phyloP scores from a whole-genome alignment of 2,888 invertebrate species.

The Argyresthia albistria region DNA sequence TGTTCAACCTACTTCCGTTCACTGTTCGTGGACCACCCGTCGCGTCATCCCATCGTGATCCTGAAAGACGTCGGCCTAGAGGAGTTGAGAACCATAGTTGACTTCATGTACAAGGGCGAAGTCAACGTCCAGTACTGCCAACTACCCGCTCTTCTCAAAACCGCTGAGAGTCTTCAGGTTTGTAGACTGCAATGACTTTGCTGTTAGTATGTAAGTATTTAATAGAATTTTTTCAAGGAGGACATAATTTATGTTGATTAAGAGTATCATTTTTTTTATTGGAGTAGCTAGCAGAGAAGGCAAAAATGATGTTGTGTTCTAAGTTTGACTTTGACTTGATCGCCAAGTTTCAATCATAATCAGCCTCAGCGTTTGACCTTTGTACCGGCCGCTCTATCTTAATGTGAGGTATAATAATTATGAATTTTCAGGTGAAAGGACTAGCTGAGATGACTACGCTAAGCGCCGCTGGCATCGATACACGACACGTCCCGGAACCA shows the following conservation, averaged over 20 bases:
- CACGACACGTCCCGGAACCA: slow-evolving; percentile 59
- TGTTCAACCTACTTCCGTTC: slow-evolving; percentile 96
- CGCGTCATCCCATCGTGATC: slow-evolving; percentile 94
- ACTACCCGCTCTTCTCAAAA: slow-evolving; percentile 90
- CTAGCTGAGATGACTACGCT: slow-evolving; percentile 93
- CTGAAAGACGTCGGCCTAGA: slow-evolving; percentile 94
- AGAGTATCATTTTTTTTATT: too few relatives aligned
- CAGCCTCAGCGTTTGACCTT: background rate
- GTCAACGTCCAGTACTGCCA: slow-evolving; percentile 96
- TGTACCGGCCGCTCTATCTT: too few relatives aligned
- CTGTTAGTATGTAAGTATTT: too few relatives aligned
- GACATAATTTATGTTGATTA: too few relatives aligned
- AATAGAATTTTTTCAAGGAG: too few relatives aligned
- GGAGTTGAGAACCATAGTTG: slow-evolving; percentile 91
- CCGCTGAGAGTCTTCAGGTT: slow-evolving; percentile 92
- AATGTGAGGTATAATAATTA: too few relatives aligned
- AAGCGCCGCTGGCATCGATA: slow-evolving; percentile 75
- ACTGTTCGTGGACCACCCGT: slow-evolving; percentile 93
- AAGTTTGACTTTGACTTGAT: too few relatives aligned
- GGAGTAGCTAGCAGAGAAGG: too few relatives aligned
- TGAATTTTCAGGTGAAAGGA: slow-evolving; percentile 79
- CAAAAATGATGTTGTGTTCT: too few relatives aligned
- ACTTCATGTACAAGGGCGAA: slow-evolving; percentile 97
- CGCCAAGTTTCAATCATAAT: background rate
- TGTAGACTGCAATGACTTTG: background rate